These are phyloP conservation scores for Bruchidius siliquastri DNA, from an alignment of 2,888 invertebrate genomes.

Conservation along the genomic window DNA sequence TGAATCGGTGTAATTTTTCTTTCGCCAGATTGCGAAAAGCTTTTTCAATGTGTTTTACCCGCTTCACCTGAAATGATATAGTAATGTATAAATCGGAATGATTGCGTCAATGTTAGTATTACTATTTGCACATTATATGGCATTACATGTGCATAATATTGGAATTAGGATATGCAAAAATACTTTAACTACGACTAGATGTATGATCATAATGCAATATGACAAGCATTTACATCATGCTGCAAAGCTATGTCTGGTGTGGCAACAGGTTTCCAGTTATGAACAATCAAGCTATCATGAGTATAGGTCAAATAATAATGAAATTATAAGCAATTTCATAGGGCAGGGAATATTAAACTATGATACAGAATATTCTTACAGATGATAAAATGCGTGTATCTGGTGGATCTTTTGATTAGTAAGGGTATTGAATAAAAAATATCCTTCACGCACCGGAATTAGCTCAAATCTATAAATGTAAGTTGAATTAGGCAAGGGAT, in stretches of 20 bases:
- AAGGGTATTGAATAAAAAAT: too few species aligned
- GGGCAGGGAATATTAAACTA: neutral
- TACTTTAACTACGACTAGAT: neutral
- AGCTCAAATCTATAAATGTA: too few species aligned
- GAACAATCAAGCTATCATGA: neutral
- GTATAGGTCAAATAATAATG: neutral
- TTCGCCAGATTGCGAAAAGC: constrained; percentile 19
- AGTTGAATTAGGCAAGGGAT: too few species aligned
- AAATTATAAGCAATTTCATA: neutral
- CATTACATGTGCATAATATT: neutral
- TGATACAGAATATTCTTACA: too few species aligned
- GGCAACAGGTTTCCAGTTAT: constrained; percentile 1
- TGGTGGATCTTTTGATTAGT: too few species aligned
- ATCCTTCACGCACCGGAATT: too few species aligned
- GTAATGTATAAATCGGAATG: neutral
- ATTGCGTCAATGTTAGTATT: neutral
- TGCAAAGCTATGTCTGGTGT: neutral
- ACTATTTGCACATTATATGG: neutral
- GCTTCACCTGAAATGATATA: constrained; percentile 26
- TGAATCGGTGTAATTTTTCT: constrained; percentile 17
- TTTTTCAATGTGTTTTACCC: constrained; percentile 25
- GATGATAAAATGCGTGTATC: too few species aligned
- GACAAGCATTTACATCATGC: neutral
- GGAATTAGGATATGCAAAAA: neutral
- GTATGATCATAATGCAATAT: neutral